Base-by-base conservation (phyloP, 2,888 invertebrate species). In the Palloptera scutellata region DNA sequence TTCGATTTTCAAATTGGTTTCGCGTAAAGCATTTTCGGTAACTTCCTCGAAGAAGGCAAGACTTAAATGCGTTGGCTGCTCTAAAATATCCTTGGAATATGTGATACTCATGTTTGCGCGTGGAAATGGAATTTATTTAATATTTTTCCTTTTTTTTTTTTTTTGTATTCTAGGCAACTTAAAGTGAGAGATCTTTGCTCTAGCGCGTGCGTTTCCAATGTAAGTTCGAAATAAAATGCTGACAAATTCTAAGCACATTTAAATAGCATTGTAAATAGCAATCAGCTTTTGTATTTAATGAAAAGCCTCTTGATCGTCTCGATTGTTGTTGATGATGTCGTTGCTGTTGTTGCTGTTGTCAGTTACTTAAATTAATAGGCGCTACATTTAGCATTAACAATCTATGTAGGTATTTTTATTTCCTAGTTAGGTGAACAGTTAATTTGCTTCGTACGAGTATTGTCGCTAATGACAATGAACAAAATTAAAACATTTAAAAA, bases 21-120 rank as follows among this genome's bases (percentile, higher is more conserved):
- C 71, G 0, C 76, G 71, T 20, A 82, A 55, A 2, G 79, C 81
- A 52, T 78, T 79, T 67, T 79, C 78, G 12, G 82, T 67, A 8
- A 77, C 75, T 57, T 81, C 79, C 51, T 73, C 72, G 61, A 83
- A 82, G 53, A 83, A 81, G 5, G 70, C 61, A 2, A 70, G 68
- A 69, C 77, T 70, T 45, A 83, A 72, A 63, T 81, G 74, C 13
- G 69, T 65, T 3, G 79, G 78, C 5, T 68, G 70, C 42, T 72
- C 20, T 5, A 12, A 68, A 9, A 81, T 67, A 20, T 76, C 76
- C 61, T 70, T 69, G 53, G 73, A 74, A 68, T 77, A 81, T 13
- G 72, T 74, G 69, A 81, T 72, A 66, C 69, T 75, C 78, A 80
- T 81, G 51, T 66, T 71, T 67, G 12, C 60, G 52, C 59, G 52